Evolutionary conservation across 2,888 invertebrate genomes (phyloP).

Genomic region (Polydrusus cervinus): DNA sequence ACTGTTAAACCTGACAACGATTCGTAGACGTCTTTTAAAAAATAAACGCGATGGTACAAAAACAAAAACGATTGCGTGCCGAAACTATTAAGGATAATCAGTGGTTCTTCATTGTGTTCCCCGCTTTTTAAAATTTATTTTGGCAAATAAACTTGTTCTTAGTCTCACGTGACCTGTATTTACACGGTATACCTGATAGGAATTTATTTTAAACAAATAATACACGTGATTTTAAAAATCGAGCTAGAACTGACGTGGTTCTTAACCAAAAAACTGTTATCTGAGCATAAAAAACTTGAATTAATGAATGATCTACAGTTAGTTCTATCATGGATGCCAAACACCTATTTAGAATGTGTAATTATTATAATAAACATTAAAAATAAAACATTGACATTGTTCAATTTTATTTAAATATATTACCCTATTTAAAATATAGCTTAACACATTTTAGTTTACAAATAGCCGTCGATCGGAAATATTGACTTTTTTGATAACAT

Average conservation of each 20-base stretch:
- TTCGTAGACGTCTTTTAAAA: slow-evolving; percentile 5
- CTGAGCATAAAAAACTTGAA: too few relatives aligned
- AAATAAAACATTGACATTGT: too few relatives aligned
- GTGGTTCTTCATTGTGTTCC: not conserved
- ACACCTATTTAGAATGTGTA: too few relatives aligned
- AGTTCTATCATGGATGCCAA: too few relatives aligned
- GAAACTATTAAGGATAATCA: slow-evolving; percentile 4
- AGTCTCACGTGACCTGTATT: not conserved
- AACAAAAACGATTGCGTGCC: slow-evolving; percentile 12
- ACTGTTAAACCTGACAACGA: not conserved
- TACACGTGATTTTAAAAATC: not conserved
- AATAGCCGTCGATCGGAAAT: too few relatives aligned
- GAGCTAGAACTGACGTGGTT: not conserved
- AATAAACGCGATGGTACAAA: slow-evolving; percentile 8
- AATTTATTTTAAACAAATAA: not conserved
- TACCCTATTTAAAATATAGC: too few relatives aligned
- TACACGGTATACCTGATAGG: not conserved
- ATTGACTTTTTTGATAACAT: too few relatives aligned
- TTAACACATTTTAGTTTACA: too few relatives aligned
- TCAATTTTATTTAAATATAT: too few relatives aligned
- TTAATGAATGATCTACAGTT: too few relatives aligned
- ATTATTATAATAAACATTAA: too few relatives aligned
- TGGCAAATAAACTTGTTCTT: slow-evolving; percentile 17
- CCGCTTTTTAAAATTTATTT: not conserved
- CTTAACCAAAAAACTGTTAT: not conserved